Evolutionary conservation across 2,888 invertebrate genomes (phyloP), one percentile per base, ranked within the genome.

Genomic region (Eupithecia exiguata): DNA sequence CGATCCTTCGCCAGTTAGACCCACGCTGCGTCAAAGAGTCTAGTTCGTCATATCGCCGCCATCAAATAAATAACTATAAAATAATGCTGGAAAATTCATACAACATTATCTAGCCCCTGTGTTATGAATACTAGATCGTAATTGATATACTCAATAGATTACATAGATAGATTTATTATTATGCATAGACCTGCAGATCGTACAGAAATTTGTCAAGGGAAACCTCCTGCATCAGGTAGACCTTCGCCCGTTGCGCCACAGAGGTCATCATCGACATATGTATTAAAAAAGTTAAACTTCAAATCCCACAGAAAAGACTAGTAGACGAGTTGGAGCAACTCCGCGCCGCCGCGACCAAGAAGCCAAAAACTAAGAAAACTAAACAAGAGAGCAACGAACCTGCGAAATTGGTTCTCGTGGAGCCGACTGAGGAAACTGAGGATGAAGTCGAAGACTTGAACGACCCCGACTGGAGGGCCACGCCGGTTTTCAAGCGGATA

Each of bases 391-490:
- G 72, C 0, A 25, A 65, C 0, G 87, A 86, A 0, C 53, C 77
- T 0, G 75, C 78, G 80, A 89, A 88, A 68, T 74, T 85, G 40
- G 90, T 90, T 46, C 90, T 90, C 46, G 80, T 88, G n/a, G 89
- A 91, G 68, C 86, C 84, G 0, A 88, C 89, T 6, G 92, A 94
- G 12, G 93, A 94, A 10, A 92, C 92, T 18, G 91, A 91, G 0
- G 88, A 90, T 0, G 89, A 89, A 0, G 87, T 86, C 21, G 90
- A 91, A 43, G 88, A 90, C 38, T 70, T 76, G 0, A 87, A 89
- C 0, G 97, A 97, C 86, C 97, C 97, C 0, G 97, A 97, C 82
- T 97, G 97, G 97, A 90, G 89, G 49, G 95, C 95, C 58, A 97
- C 97, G 1, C 97, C 97, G 0, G 86, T 96, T 0, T 95, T 94